These are phyloP conservation scores for Nycticebus coucang DNA, from an alignment of 2,113 vertebrate genomes.

Conservation along the genomic window DNA sequence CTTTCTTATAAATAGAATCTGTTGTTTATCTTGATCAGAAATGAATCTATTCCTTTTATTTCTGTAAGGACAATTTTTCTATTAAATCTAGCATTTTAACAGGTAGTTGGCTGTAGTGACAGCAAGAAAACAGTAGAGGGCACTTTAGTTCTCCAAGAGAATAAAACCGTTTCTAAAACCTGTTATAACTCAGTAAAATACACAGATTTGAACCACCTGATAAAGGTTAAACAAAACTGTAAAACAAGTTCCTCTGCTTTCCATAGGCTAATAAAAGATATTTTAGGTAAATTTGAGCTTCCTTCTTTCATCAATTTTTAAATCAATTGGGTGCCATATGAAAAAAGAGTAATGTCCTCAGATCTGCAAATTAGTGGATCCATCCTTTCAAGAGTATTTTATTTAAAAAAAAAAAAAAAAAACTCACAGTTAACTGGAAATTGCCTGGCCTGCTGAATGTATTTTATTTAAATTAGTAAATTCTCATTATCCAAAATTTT, in stretches of 20 bases:
- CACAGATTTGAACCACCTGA: neutral
- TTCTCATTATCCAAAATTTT: neutral
- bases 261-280: neutral
- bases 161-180: neutral
- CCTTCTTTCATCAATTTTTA: neutral
- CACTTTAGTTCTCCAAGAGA: conserved; percentile 68
- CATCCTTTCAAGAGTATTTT: conserved; percentile 40
- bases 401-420: neutral
- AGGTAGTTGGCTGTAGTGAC: conserved; percentile 44
- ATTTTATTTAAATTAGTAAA: conserved; percentile 24
- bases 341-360: conserved; percentile 8
- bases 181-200: neutral
- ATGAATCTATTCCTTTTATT: conserved; percentile 46
- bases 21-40: conserved; percentile 37
- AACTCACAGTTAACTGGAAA: neutral
- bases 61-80: conserved; percentile 3
- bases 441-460: neutral
- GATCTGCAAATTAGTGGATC: neutral
- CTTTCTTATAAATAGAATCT: neutral
- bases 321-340: neutral
- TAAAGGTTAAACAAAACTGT: conserved; percentile 38
- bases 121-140: conserved; percentile 72
- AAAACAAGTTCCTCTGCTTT: neutral
- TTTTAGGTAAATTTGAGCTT: neutral
- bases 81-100: neutral